These are phyloP conservation scores for Melanotaenia duboulayi DNA, from an alignment of 2,113 vertebrate species.

Conservation along the genomic window DNA sequence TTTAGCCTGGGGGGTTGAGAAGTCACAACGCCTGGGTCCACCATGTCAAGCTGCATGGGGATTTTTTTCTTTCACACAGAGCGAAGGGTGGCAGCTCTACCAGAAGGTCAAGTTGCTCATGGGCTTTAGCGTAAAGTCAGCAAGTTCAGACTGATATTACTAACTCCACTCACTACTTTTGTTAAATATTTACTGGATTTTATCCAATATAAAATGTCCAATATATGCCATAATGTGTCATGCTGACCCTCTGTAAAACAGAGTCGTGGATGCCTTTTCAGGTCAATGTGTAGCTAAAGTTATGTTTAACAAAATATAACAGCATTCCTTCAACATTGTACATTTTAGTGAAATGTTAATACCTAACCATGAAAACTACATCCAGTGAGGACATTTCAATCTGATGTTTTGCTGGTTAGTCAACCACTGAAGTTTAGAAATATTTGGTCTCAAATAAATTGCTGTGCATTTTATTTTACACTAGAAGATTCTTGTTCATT, in stretches of 20 bases:
- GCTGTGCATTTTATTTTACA: too few species aligned
- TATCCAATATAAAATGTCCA: too few species aligned
- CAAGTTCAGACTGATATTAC: slow-evolving; percentile 3
- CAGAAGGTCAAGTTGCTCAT: slow-evolving; percentile 9
- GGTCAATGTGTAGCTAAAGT: not conserved
- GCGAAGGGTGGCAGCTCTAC: slow-evolving; percentile 8
- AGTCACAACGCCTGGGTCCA: slow-evolving; percentile 9
- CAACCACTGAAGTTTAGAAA: too few species aligned
- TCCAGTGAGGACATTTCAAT: not conserved
- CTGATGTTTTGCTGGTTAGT: too few species aligned
- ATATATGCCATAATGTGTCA: not conserved
- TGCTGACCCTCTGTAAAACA: not conserved
- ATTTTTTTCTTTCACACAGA: not conserved
- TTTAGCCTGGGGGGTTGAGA: slow-evolving; percentile 51
- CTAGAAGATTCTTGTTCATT: too few species aligned
- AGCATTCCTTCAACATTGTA: too few species aligned
- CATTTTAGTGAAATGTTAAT: too few species aligned
- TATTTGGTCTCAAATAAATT: too few species aligned
- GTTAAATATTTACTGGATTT: not conserved
- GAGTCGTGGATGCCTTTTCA: not conserved
- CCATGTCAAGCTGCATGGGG: slow-evolving; percentile 29
- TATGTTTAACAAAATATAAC: not conserved
- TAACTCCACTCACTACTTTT: not conserved
- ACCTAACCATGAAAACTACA: too few species aligned
- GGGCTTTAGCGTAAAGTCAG: not conserved